These are phyloP conservation scores for Paedocypris sp. DNA, from an alignment of 2,113 vertebrate species.

Conservation along the genomic window DNA sequence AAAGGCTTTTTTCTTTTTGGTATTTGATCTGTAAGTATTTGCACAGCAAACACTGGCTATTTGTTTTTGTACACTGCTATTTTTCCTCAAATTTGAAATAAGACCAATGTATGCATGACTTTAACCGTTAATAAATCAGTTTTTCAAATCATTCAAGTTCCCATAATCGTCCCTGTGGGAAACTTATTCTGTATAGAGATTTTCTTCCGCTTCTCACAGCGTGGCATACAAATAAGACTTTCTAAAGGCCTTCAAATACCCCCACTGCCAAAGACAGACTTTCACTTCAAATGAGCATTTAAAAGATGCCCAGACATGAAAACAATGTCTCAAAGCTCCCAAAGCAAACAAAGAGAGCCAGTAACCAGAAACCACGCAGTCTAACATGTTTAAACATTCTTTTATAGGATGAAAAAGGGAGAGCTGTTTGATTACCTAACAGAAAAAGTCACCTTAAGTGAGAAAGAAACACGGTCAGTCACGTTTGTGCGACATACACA, in stretches of 20 bases:
- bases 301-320: too few relatives aligned
- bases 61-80: background rate
- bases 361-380: too few relatives aligned
- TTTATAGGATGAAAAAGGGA: slow-evolving; percentile 83
- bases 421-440: slow-evolving; percentile 98
- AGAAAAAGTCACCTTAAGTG: slow-evolving; percentile 89
- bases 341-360: too few relatives aligned
- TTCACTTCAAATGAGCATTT: background rate
- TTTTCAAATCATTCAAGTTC: too few relatives aligned
- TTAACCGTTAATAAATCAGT: too few relatives aligned
- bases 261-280: background rate
- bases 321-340: too few relatives aligned
- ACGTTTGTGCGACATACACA: too few relatives aligned
- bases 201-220: background rate
- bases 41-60: background rate
- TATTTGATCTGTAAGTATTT: slow-evolving; percentile 90
- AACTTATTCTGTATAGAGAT: background rate
- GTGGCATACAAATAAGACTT: slow-evolving; percentile 4
- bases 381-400: too few relatives aligned
- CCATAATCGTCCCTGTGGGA: too few relatives aligned
- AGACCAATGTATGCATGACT: too few relatives aligned
- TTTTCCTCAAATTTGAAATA: background rate
- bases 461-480: slow-evolving; percentile 91
- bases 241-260: background rate
- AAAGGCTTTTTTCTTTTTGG: slow-evolving; percentile 88